Evolutionary conservation across 2,888 invertebrate genomes (phyloP), one percentile per base, ranked within the genome.

Genomic region (Tenthredo distinguenda): DNA sequence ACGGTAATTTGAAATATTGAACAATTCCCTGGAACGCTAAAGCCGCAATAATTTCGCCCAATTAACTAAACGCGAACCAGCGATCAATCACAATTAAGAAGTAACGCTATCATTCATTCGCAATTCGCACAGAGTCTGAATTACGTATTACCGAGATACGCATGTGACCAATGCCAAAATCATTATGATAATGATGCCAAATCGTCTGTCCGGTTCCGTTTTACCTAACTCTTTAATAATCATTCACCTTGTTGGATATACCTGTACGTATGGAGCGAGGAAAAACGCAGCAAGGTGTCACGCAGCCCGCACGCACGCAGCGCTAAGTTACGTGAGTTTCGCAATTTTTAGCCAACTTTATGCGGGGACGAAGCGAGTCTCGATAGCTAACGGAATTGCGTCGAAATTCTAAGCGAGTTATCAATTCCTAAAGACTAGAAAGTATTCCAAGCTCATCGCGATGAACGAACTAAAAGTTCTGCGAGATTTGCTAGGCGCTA

Each of bases 291-390:
- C 12, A 43, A 55, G 77, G 47, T 77, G 77, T 77, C 77, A 77
- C 77, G 77, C 77, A 77, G 31, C 31, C 74, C 37, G 26, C 74
- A 74, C 74, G 74, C 74, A 43, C 43, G 26, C 18, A 34, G 9
- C 62, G 26, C 68, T 26, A 31, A 68, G 34, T 34, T 34, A 47
- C n/a, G 50, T 77, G 15, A 55, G 77, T 77, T 77, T 77, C 77
- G 77, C 77, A 77, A 77, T 26, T 77, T 77, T 77, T 2, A 55
- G 50, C 77, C 47, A 50, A 74, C 12, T n/a, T 50, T 40, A 72
- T 50, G 12, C 18, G 50, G 3, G 18, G 50, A 50, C 77, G 77
- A 77, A 77, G 26, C 34, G 50, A 77, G 55, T 77, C 55, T 77
- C 77, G 9, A 55, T 50, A 18, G 18, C 10, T 9, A 47, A 50